A percentile compares a stretch with the other conserved stretches of the same genome.
Conservation (phyloP, 2,888 invertebrate genomes). For the Leucophenga montana region DNA sequence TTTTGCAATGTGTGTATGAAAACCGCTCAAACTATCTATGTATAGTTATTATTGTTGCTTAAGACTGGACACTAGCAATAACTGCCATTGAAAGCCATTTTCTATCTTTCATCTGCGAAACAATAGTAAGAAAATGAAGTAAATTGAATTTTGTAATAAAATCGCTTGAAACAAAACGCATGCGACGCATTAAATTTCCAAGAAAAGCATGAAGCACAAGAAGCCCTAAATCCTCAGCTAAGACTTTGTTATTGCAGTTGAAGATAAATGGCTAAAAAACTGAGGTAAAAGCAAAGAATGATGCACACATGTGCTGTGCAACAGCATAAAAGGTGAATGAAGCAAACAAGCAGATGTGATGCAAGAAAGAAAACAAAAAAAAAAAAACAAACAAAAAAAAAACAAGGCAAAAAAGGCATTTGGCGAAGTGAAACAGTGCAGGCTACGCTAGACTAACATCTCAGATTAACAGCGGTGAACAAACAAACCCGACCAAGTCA, state of each 20-base stretch:
- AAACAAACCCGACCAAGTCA: slow-evolving; percentile 39
- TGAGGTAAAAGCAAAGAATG: slow-evolving; percentile 33
- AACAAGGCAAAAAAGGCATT: not conserved
- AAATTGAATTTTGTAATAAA: too few species aligned
- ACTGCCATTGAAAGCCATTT: too few species aligned
- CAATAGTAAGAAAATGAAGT: too few species aligned
- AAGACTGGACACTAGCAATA: too few species aligned
- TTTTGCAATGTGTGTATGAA: too few species aligned
- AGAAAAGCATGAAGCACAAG: slow-evolving; percentile 33
- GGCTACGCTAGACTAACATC: slow-evolving; percentile 57
- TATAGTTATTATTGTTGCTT: too few species aligned
- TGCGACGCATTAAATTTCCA: slow-evolving; percentile 38
- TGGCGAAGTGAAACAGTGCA: slow-evolving; percentile 11
- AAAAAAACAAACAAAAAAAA: not conserved
- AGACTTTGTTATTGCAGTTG: slow-evolving; percentile 67
- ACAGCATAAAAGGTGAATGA: not conserved
- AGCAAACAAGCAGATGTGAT: slow-evolving; percentile 20
- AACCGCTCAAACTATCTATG: too few species aligned
- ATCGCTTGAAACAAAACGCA: too few species aligned
- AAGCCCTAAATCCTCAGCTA: slow-evolving; percentile 55
- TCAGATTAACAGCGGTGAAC: slow-evolving; percentile 62
- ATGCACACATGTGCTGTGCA: slow-evolving; percentile 17
- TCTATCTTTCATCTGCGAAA: too few species aligned
- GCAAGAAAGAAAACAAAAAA: slow-evolving; percentile 29
- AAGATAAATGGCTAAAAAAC: slow-evolving; percentile 63